These are phyloP conservation scores for Bungarus multicinctus DNA, from an alignment of 2,113 vertebrate species.

Conservation along the genomic window DNA sequence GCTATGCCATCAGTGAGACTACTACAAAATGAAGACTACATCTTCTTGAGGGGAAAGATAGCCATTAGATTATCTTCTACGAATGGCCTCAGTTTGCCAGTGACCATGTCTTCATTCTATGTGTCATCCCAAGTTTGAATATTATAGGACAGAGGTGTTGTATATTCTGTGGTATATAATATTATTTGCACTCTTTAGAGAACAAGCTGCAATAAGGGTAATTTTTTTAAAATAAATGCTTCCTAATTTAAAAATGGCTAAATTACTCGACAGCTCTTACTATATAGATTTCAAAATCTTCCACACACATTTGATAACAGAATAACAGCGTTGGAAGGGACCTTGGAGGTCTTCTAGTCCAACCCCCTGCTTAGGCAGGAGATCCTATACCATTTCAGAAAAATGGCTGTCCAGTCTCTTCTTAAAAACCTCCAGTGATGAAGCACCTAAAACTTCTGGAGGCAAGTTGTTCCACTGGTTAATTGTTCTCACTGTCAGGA, in stretches of 20 bases:
- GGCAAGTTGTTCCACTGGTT: too few species aligned
- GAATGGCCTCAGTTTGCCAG: neutral
- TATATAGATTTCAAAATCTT: neutral
- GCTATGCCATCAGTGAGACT: neutral
- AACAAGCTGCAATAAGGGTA: neutral
- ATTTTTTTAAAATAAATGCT: neutral
- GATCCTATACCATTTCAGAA: too few species aligned
- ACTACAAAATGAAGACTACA: neutral
- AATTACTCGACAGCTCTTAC: neutral
- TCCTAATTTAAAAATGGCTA: neutral
- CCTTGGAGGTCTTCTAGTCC: neutral
- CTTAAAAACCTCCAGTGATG: too few species aligned
- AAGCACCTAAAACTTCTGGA: too few species aligned
- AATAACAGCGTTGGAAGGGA: too few species aligned
- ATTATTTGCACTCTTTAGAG: neutral
- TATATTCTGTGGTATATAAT: too few species aligned
- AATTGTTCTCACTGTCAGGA: too few species aligned
- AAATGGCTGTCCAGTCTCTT: too few species aligned
- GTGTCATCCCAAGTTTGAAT: neutral
- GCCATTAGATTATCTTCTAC: neutral
- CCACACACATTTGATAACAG: too few species aligned
- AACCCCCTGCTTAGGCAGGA: neutral
- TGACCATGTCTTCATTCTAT: neutral
- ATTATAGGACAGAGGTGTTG: neutral
- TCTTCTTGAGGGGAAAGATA: neutral